A percentile compares a stretch with the other conserved stretches of the same genome.
Conservation (phyloP, 1,140 invertebrate genomes). For the Schmidtea mediterranea region DNA sequence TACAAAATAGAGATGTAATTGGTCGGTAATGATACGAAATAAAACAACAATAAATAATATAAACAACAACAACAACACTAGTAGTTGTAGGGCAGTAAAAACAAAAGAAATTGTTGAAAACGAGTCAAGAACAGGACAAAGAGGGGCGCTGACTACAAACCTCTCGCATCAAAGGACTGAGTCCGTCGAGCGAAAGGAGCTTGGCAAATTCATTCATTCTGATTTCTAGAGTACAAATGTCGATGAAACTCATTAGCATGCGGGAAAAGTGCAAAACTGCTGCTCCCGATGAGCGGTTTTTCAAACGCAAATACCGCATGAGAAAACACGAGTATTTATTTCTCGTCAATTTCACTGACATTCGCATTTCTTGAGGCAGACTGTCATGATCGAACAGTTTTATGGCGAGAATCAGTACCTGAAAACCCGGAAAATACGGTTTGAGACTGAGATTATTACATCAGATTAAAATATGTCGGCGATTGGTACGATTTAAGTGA, state of each 20-base stretch:
- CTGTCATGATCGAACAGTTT: background rate
- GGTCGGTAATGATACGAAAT: too few relatives aligned
- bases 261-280: slow-evolving; percentile 25
- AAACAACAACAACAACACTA: too few relatives aligned
- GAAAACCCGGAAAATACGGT: too few relatives aligned
- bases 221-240: slow-evolving; percentile 32
- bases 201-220: slow-evolving; percentile 29
- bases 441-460: too few relatives aligned
- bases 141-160: slow-evolving; percentile 12
- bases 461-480: too few relatives aligned
- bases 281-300: slow-evolving; percentile 21
- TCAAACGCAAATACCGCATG: slow-evolving; percentile 28
- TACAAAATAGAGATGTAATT: too few relatives aligned
- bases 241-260: slow-evolving; percentile 30
- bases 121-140: too few relatives aligned
- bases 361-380: background rate
- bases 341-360: slow-evolving; percentile 24
- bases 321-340: slow-evolving; percentile 30
- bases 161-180: slow-evolving; percentile 27
- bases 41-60: too few relatives aligned
- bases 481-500: too few relatives aligned
- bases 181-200: slow-evolving; percentile 24
- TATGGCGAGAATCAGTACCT: background rate
- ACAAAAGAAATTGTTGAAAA: too few relatives aligned
- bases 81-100: too few relatives aligned